Percentiles rank a stretch among this genome's conserved stretches.
Conservation (phyloP, 2,113 vertebrate genomes). For the Phaethon lepturus region DNA sequence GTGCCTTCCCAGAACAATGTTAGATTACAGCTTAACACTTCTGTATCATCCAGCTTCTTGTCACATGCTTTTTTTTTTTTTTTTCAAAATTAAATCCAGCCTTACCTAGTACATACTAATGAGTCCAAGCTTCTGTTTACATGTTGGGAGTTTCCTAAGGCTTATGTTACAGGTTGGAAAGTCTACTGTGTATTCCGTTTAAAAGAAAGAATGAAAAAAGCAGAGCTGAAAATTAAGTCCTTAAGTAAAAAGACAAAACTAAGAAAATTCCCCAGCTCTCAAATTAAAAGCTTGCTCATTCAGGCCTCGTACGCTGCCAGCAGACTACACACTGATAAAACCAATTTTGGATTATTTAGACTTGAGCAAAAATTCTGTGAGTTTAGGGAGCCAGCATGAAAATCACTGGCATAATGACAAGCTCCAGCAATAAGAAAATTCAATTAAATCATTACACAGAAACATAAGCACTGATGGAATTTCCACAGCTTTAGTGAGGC, state of each 20-base stretch:
- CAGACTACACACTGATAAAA: conserved; percentile 33
- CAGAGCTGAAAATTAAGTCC: conserved; percentile 14
- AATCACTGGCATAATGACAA: conserved; percentile 33
- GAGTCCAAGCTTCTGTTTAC: not conserved
- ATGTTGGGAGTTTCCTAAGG: not conserved
- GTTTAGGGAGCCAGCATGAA: conserved; percentile 25
- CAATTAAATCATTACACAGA: conserved; percentile 57
- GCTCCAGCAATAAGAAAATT: conserved; percentile 37
- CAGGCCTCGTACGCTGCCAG: not conserved
- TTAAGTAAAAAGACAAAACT: conserved; percentile 22
- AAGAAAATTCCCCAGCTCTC: not conserved
- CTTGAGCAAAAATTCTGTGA: not conserved
- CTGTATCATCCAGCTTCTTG: not conserved
- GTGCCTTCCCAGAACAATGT: conserved; percentile 11
- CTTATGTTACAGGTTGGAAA: not conserved
- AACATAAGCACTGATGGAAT: conserved; percentile 48
- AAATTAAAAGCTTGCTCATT: not conserved
- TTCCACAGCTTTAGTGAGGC: conserved; percentile 52
- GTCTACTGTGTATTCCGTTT: not conserved
- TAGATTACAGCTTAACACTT: conserved; percentile 29
- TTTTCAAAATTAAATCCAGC: not conserved
- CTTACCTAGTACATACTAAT: conserved; percentile 17
- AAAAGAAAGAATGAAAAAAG: not conserved
- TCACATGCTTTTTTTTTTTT: not conserved
- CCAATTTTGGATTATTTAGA: conserved; percentile 34